Evolutionary conservation across 2,888 invertebrate genomes (phyloP), one percentile per base, ranked within the genome.

Genomic region (Cephus runcator): DNA sequence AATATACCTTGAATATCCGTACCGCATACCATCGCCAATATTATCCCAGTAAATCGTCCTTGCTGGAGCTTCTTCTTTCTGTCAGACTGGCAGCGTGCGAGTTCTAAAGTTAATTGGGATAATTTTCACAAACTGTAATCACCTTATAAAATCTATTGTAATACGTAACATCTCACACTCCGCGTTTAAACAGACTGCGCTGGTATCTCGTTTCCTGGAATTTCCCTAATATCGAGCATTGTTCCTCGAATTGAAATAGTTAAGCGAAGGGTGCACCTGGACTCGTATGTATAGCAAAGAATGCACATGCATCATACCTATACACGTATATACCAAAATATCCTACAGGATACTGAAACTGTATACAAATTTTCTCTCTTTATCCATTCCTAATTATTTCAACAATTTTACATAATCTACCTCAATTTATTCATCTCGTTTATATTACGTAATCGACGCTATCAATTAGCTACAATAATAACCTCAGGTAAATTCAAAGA

Each of bases 161-260:
- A 56, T 56, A 56, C 56, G 23, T 56, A 9, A 56, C 56, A 56
- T 9, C 6, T 23, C 9, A 23, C 23, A 9, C 23, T 56, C 56
- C 56, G 9, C 9, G 56, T 6, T 23, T 6, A 56, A 56, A 23
- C 23, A 2, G 23, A 56, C 23, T 56, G 6, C 56, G 56, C 9
- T 9, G 56, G 56, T 56, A 56, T 56, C 56, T 40, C 76, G 75
- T 76, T 77, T 75, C 77, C 77, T 71, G 74, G 78, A 80, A 85
- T 85, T 86, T 81, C 82, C 77, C 84, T 86, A 85, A 86, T 85
- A 86, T 88, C 82, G 82, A 79, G 83, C 85, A 87, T 88, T 87
- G 86, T 87, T 88, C 83, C 83, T 78, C 77, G 83, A 88, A 87
- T 86, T 84, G 85, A 85, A 87, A 88, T 87, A 87, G 88, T 87